Base-by-base conservation (phyloP, 2,113 vertebrate genomes). In the Cynopterus brachyotis region DNA sequence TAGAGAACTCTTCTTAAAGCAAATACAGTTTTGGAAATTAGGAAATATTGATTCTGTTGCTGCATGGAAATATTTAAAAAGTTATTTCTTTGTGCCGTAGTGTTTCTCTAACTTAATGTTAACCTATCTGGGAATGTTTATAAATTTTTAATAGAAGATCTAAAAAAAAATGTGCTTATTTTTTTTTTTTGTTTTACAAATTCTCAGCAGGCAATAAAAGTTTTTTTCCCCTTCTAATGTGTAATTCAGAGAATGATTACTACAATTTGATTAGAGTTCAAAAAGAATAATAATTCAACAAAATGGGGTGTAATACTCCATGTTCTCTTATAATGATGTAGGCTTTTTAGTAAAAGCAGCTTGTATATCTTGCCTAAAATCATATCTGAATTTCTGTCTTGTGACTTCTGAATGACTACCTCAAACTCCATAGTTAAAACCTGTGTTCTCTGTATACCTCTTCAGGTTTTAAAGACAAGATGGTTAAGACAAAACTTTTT, bases 1-100 rank as follows among this genome's bases (percentile, higher is more conserved):
- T 9, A 88, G 22, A 96, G 17, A 95, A 81, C 70, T 95, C 53
- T 96, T 82, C 40, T 95, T 62, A 42, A 90, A 94, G 92, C 32
- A 22, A 17, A 59, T 80, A 40, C 19, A 95, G 20, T 81, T 64
- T 7, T 35, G 24, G 50, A 94, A 94, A 88, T 94, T 35, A 87
- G 70, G 37, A 91, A 96, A 92, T 82, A 94, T 7, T 19, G 9
- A 73, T 90, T 93, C 59, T 62, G 28, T 91, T 16, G 80, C 32
- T 17, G 59, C 67, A n/a, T 95, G 83, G 78, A 92, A 67, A 78
- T 90, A 84, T 81, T 95, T 95, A 22, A 75, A 87, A 82, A 40
- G 0, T 88, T 94, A 64, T 62, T 96, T 91, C 35, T 96, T 97
- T 55, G 20, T 95, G 42, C 2, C 15, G 9, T 69, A 16, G 22